Conservation (phyloP, 2,113 vertebrate genomes). For the Ctenomys sociabilis region DNA sequence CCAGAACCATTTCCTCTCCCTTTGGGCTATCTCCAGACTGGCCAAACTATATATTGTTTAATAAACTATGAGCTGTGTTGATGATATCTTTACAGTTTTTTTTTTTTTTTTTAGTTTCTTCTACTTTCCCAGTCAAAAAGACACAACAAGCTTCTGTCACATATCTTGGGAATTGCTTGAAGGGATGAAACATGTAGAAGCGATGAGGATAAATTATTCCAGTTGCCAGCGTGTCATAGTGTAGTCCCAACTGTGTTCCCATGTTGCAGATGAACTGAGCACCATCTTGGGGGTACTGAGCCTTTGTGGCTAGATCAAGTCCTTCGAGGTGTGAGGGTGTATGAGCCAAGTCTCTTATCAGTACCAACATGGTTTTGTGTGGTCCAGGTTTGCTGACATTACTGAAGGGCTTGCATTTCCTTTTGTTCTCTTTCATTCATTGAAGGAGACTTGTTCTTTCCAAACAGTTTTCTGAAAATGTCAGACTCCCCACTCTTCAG, state of each 20-base stretch:
- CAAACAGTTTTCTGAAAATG: constrained; percentile 71
- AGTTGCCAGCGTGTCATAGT: constrained; percentile 98
- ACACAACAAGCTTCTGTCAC: constrained; percentile 98
- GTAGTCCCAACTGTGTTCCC: constrained; percentile 95
- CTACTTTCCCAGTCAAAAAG: constrained; percentile 98
- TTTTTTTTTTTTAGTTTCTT: constrained; percentile 98
- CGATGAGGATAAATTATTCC: constrained; percentile 99
- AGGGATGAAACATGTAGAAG: constrained; percentile 99
- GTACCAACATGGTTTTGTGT: constrained; percentile 99
- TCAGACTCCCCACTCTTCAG: constrained; percentile 57
- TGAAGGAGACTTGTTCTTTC: constrained; percentile 82
- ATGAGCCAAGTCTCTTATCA: constrained; percentile 99
- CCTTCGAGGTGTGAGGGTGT: constrained; percentile 98
- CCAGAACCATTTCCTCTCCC: constrained; percentile 99
- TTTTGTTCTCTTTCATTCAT: constrained; percentile 97
- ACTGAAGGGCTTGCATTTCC: constrained; percentile 92
- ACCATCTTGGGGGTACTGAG: constrained; percentile 96
- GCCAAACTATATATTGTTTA: constrained; percentile 98
- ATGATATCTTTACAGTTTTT: constrained; percentile 99
- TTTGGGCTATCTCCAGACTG: constrained; percentile 99
- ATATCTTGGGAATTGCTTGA: constrained; percentile 99
- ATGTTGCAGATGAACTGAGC: constrained; percentile 99
- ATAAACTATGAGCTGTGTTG: constrained; percentile 96
- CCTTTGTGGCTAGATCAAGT: constrained; percentile 96
- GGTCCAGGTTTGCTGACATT: constrained; percentile 92